Base-by-base conservation (phyloP, 2,797 vertebrate genomes). In the Paguma larvata region DNA sequence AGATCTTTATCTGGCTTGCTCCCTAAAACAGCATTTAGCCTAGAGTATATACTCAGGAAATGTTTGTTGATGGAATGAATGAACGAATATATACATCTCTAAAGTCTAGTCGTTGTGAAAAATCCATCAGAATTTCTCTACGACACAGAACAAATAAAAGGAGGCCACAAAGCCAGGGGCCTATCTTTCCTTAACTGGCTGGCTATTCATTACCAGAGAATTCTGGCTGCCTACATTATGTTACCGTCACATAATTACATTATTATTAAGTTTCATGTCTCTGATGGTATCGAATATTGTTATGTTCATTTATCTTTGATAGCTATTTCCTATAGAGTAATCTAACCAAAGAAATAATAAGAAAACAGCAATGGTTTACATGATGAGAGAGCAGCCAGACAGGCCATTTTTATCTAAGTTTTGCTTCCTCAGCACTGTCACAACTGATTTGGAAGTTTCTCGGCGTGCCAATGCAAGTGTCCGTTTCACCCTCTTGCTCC, bases 261-360 rank as follows among this genome's bases (percentile, higher is more conserved):
- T 89, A 56, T 51, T 93, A 95, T 85, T 91, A 88, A 95, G 30
- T 70, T 27, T 12, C 82, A 67, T 48, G 83, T 97, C 73, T 98
- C 97, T 98, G 95, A 96, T 79, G 97, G 5, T 68, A 92, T 94
- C 80, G 97, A 80, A 12, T 95, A 96, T 96, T 77, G 62, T 96
- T 80, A 94, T 30, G 93, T 63, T 70, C 44, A 32, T 70, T 80
- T 92, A 91, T 79, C 53, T 73, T 95, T 91, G 65, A 46, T 59
- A 67, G 70, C 30, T 85, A 79, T 79, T 96, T 73, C 51, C 79
- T 72, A 82, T n/a, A 68, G 44, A 84, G 53, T 23, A 93, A 94
- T 59, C 16, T 87, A 95, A 84, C 27, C 59, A 87, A 67, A 73
- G 34, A 78, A 79, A 75, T 79, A 59, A 77, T 85, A 75, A 85